These are phyloP conservation scores for Drosophila quinaria DNA, from an alignment of 2,888 invertebrate genomes.

Conservation along the genomic window DNA sequence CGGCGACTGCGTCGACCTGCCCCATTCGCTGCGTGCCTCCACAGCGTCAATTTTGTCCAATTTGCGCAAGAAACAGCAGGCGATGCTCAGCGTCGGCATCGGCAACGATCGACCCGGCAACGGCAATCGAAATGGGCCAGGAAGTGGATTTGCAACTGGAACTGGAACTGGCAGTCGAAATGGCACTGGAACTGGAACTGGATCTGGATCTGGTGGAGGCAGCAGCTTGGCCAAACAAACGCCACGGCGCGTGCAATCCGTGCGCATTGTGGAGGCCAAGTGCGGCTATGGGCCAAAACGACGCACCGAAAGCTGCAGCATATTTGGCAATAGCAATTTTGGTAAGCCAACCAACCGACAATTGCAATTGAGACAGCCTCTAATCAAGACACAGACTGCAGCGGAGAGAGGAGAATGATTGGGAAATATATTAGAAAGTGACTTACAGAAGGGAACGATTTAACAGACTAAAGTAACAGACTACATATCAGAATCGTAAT, in stretches of 20 bases:
- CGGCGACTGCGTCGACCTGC: constrained; percentile 62
- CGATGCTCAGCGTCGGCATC: constrained; percentile 42
- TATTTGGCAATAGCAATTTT: constrained; percentile 78
- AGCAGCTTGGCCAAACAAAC: constrained; percentile 59
- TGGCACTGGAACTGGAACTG: not conserved
- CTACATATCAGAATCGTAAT: too few relatives aligned
- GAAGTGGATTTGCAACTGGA: not conserved
- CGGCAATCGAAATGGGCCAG: not conserved
- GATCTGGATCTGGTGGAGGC: constrained; percentile 1
- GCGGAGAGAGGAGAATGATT: not conserved
- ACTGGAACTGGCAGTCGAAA: constrained; percentile 8
- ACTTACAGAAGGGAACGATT: not conserved
- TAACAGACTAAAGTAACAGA: not conserved
- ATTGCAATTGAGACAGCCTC: constrained; percentile 1
- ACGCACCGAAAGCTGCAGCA: constrained; percentile 84
- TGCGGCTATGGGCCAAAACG: constrained; percentile 79
- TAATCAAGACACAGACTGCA: constrained; percentile 3
- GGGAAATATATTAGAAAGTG: not conserved
- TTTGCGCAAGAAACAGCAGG: constrained; percentile 77
- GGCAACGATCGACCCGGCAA: constrained; percentile 21
- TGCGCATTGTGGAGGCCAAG: constrained; percentile 84
- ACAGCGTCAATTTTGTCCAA: constrained; percentile 72
- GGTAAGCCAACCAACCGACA: constrained; percentile 52
- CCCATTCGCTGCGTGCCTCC: constrained; percentile 68
- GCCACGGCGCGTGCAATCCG: constrained; percentile 84